Evolutionary conservation across 2,113 vertebrate species (phyloP), one percentile per base, ranked within the genome.

Genomic region (Engystomops pustulosus): DNA sequence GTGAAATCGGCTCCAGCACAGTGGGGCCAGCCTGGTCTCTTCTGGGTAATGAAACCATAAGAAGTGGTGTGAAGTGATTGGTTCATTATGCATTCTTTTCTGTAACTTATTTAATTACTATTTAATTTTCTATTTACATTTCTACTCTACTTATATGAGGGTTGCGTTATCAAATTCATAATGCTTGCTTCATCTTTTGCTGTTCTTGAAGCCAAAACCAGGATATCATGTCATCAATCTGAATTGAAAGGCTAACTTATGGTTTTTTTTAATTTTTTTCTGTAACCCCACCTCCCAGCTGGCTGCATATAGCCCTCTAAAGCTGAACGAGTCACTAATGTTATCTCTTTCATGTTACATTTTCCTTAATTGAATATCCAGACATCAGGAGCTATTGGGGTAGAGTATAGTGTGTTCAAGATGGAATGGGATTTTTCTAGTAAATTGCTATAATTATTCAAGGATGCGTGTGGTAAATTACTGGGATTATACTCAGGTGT

Each of bases 381-480:
- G 23, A 25, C 15, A 10, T 72, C 9, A 27, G 55, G 55, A 60
- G 15, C 9, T 27, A 27, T 60, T 45, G 44, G 41, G 23, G 23
- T 30, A 47, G n/a, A n/a, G 34, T 78, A 34, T 15, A 36, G 30
- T 78, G 51, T 60, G 75, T 38, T 34, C n/a, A 78, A 25, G n/a
- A 58, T 36, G 32, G 20, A 74, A 78, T 60, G 34, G 53, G 51
- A 58, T 55, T 78, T 78, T 78, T 32, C 20, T 60, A 34, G 75
- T 60, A 15, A 78, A 78, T 78, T 78, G 75, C 75, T 78, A 58
- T 78, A 78, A 78, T 78, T 60, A 78, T 25, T 23, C 36, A 55
- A 36, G 75, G 51, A 60, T 58, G 51, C 15, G 9, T 78, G 32
- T 60, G 75, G 30, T 60, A 78, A 78, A 78, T 78, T 58, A 55